phyloP scores from a whole-genome alignment of 1,140 invertebrate species.

The Pristionchus pacificus region DNA sequence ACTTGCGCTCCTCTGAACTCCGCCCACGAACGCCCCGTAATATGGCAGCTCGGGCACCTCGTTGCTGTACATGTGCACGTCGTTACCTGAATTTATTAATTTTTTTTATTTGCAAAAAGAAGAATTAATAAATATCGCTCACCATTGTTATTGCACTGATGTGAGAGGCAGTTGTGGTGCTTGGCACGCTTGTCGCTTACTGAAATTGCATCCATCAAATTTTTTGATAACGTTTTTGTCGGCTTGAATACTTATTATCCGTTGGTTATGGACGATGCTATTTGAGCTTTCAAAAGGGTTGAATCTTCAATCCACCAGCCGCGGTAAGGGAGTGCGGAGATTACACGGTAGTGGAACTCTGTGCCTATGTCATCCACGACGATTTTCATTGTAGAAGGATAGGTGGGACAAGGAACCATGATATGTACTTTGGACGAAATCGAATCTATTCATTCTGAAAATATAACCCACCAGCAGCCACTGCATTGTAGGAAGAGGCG shows the following conservation, averaged over 20 bases:
- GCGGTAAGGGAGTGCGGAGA: too few species aligned
- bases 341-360: too few species aligned
- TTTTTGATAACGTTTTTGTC: not conserved
- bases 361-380: too few species aligned
- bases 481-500: not conserved
- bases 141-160: not conserved
- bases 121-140: not conserved
- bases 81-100: too few species aligned
- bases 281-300: too few species aligned
- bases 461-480: not conserved
- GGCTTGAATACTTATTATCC: not conserved
- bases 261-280: too few species aligned
- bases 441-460: too few species aligned
- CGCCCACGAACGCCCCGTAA: not conserved
- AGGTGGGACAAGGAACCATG: too few species aligned
- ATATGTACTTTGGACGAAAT: too few species aligned
- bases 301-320: too few species aligned
- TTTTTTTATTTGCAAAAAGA: too few species aligned
- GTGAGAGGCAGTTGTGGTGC: not conserved
- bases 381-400: too few species aligned
- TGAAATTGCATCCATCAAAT: not conserved
- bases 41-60: not conserved
- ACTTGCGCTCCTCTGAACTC: not conserved
- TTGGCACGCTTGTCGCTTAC: not conserved
- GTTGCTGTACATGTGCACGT: not conserved